These are phyloP conservation scores for Pseudomyrmex flavicornis DNA, from an alignment of 1,140 invertebrate genomes.

Conservation along the genomic window DNA sequence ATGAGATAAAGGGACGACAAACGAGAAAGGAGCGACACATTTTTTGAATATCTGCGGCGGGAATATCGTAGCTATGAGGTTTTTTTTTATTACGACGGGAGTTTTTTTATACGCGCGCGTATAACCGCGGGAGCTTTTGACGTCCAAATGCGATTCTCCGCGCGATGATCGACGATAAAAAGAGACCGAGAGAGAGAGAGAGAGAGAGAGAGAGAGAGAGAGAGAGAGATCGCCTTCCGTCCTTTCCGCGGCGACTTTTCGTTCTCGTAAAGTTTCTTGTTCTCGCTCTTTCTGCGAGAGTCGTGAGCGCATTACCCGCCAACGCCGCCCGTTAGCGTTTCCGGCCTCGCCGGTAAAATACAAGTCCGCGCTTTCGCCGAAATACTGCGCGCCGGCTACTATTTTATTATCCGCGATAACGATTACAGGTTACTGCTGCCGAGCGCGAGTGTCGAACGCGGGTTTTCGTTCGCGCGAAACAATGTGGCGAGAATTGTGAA, in stretches of 20 bases:
- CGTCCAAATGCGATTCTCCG: conserved; percentile 51
- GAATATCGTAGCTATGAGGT: conserved; percentile 48
- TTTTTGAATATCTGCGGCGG: conserved; percentile 7
- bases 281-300: background rate
- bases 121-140: conserved; percentile 45
- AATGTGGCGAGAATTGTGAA: background rate
- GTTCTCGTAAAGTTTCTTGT: conserved; percentile 34
- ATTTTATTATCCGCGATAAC: conserved; percentile 35
- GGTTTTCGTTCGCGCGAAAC: background rate
- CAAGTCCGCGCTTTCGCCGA: background rate
- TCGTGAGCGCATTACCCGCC: conserved; percentile 1
- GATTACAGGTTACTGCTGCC: background rate
- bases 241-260: conserved; percentile 25
- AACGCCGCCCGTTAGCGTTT: conserved; percentile 25
- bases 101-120: conserved; percentile 30
- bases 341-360: background rate
- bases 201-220: conserved; percentile 13
- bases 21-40: no score
- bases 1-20: background rate
- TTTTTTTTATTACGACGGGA: conserved; percentile 32
- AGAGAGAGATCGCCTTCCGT: background rate
- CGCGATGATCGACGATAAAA: conserved; percentile 25
- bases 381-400: background rate
- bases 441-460: background rate
- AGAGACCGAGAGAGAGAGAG: conserved; percentile 20